Conservation (phyloP, 2,888 invertebrate genomes). For the Alcis repandata region DNA sequence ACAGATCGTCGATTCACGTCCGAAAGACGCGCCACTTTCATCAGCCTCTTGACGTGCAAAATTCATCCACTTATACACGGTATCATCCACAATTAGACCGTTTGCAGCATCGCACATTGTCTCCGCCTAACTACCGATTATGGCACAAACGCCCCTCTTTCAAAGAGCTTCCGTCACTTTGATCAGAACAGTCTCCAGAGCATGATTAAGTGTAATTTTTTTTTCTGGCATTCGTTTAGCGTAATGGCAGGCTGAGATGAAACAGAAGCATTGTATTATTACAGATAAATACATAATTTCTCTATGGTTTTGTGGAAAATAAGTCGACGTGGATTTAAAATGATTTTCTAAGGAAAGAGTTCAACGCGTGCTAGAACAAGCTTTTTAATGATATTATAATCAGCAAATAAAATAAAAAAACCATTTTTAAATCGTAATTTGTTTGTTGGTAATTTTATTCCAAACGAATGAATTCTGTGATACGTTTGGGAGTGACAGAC, state of each 20-base stretch:
- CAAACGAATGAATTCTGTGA: no score
- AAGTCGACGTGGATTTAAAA: not conserved
- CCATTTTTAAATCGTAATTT: no score
- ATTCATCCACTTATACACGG: slow-evolving; percentile 8
- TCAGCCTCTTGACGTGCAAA: not conserved
- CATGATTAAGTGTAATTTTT: slow-evolving; percentile 50
- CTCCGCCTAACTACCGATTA: slow-evolving; percentile 27
- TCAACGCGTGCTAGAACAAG: slow-evolving; percentile 15
- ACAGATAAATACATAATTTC: no score
- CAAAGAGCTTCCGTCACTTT: slow-evolving; percentile 37
- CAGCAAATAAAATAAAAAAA: no score
- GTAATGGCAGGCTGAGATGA: slow-evolving; percentile 15
- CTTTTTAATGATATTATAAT: not conserved
- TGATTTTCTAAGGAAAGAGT: slow-evolving; percentile 16
- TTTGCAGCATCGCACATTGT: slow-evolving; percentile 15
- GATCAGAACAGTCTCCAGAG: slow-evolving; percentile 34
- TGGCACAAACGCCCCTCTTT: slow-evolving; percentile 20
- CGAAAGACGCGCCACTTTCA: not conserved
- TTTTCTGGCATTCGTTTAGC: slow-evolving; percentile 42
- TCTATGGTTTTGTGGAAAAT: not conserved
- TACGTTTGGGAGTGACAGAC: no score
- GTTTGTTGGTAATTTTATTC: no score
- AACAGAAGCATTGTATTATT: slow-evolving; percentile 10
- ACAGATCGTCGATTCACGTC: not conserved
- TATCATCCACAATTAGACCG: slow-evolving; percentile 30